A percentile compares a stretch with the other conserved stretches of the same genome.
phyloP scores from a whole-genome alignment of 2,113 vertebrate species.

The Bubalus kerabau region DNA sequence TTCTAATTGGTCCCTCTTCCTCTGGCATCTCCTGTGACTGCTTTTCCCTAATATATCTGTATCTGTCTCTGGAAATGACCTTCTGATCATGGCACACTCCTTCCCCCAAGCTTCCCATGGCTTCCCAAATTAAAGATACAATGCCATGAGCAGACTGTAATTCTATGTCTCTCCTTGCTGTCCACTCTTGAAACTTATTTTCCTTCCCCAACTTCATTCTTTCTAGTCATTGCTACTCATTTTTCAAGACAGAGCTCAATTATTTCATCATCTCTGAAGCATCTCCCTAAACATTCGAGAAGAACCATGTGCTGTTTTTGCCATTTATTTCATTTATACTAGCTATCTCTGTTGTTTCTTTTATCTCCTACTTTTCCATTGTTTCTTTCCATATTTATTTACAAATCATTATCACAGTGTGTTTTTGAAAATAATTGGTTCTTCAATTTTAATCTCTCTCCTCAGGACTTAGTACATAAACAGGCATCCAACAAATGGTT shows the following conservation, averaged over 20 bases:
- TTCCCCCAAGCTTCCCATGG: not conserved
- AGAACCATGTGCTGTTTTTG: not conserved
- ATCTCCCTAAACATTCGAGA: not conserved
- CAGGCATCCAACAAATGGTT: not conserved
- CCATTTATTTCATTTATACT: not conserved
- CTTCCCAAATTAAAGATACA: not conserved
- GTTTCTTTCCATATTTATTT: not conserved
- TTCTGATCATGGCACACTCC: not conserved
- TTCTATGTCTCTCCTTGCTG: not conserved
- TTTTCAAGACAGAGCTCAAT: not conserved
- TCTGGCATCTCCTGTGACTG: not conserved
- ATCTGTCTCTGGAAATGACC: not conserved
- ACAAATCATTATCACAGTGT: not conserved
- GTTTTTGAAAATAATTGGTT: not conserved
- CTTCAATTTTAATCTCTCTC: not conserved
- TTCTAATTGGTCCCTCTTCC: not conserved
- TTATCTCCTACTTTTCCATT: not conserved
- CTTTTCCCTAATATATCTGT: not conserved
- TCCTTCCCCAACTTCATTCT: not conserved
- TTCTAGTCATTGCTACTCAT: not conserved
- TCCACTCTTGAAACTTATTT: not conserved
- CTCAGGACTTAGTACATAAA: not conserved
- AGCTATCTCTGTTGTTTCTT: not conserved
- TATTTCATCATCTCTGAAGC: not conserved
- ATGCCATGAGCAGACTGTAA: not conserved